phyloP scores from a whole-genome alignment of 1,140 invertebrate species.

The Hycleus phaleratus region DNA sequence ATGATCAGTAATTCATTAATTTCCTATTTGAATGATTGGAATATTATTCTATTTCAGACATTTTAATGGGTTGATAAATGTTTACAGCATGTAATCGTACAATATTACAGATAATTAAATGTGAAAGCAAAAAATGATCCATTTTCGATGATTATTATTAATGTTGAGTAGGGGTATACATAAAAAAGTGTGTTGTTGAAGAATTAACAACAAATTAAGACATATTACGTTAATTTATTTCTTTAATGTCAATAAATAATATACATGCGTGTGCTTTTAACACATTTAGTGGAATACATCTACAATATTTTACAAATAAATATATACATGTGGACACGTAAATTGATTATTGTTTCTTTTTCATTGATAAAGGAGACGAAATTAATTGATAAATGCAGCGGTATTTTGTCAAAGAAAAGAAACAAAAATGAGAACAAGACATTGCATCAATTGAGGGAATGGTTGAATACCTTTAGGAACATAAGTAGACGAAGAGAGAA shows the following conservation, averaged over 20 bases:
- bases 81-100: too few species aligned
- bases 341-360: constrained; percentile 4
- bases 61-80: too few species aligned
- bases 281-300: constrained; percentile 27
- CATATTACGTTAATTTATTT: constrained; percentile 14
- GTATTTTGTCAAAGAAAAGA: too few species aligned
- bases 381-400: constrained; percentile 5
- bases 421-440: not conserved
- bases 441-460: constrained; percentile 7
- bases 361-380: not conserved
- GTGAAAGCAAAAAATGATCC: too few species aligned
- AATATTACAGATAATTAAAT: too few species aligned
- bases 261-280: constrained; percentile 30
- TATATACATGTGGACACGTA: constrained; percentile 26
- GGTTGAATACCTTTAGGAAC: constrained; percentile 10
- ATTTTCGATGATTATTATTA: too few species aligned
- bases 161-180: too few species aligned
- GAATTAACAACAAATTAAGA: too few species aligned
- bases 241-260: constrained; percentile 30
- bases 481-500: not conserved
- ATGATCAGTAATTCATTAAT: too few species aligned
- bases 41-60: too few species aligned
- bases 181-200: too few species aligned
- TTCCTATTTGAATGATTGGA: too few species aligned
- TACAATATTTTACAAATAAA: constrained; percentile 28